phyloP scores from a whole-genome alignment of 2,113 vertebrate genomes.

The Agapornis roseicollis region DNA sequence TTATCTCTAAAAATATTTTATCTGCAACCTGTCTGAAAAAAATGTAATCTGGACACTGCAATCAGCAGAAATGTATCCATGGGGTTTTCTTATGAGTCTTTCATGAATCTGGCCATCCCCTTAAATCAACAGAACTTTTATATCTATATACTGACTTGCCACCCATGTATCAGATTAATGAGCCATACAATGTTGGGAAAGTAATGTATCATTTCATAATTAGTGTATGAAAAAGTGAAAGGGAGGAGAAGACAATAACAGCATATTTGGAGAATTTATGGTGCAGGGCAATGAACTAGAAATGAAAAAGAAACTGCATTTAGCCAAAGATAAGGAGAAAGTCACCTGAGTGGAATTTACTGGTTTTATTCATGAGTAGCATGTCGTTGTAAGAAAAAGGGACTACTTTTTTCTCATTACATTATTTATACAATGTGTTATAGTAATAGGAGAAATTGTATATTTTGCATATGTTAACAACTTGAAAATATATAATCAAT shows the following conservation, averaged over 20 bases:
- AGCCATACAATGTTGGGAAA: neutral
- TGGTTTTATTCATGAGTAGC: neutral
- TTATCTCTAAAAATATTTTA: neutral
- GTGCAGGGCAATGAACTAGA: neutral
- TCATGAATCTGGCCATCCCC: neutral
- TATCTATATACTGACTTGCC: neutral
- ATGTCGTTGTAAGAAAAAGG: neutral
- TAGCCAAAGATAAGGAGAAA: neutral
- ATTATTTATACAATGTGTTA: neutral
- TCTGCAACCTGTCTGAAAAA: neutral
- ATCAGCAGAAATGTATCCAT: neutral
- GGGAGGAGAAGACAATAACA: neutral
- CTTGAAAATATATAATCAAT: neutral
- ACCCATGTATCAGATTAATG: neutral
- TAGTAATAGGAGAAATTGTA: neutral
- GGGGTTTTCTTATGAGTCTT: neutral
- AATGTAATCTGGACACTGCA: neutral
- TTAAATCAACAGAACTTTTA: neutral
- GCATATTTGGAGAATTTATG: neutral
- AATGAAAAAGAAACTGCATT: neutral
- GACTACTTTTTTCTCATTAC: neutral
- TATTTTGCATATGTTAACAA: neutral
- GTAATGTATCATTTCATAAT: neutral
- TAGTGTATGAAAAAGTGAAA: neutral
- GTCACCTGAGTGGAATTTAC: neutral